These are phyloP conservation scores for Ellobius talpinus DNA, from an alignment of 2,113 vertebrate species.

Conservation along the genomic window DNA sequence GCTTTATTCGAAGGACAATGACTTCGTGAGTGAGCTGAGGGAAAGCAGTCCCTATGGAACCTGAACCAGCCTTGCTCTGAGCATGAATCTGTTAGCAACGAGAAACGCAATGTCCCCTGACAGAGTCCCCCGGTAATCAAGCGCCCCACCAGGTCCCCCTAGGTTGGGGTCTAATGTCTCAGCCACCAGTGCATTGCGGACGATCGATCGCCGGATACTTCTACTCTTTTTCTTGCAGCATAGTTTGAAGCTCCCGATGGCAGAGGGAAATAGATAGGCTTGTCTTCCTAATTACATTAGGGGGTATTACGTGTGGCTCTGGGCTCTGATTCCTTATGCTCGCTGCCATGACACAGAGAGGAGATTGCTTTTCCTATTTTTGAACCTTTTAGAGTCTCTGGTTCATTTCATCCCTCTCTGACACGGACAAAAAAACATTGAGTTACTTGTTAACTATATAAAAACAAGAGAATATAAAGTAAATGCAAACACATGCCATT, in stretches of 20 bases:
- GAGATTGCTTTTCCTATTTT: slow-evolving; percentile 69
- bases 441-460: slow-evolving; percentile 59
- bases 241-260: slow-evolving; percentile 49
- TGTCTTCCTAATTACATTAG: slow-evolving; percentile 73
- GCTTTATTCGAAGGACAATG: slow-evolving; percentile 51
- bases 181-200: not conserved
- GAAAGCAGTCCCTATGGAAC: slow-evolving; percentile 45
- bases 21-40: slow-evolving; percentile 59
- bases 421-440: slow-evolving; percentile 33
- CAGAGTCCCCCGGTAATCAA: slow-evolving; percentile 33
- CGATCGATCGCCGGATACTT: not conserved
- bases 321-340: slow-evolving; percentile 34
- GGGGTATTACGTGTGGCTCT: slow-evolving; percentile 36
- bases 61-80: not conserved
- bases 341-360: slow-evolving; percentile 53
- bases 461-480: slow-evolving; percentile 35
- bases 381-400: slow-evolving; percentile 55
- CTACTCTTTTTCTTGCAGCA: not conserved
- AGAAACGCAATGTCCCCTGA: slow-evolving; percentile 37
- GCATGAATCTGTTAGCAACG: slow-evolving; percentile 25
- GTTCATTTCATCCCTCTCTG: slow-evolving; percentile 8
- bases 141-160: not conserved
- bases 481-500: slow-evolving; percentile 31
- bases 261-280: slow-evolving; percentile 62
- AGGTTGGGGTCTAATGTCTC: slow-evolving; percentile 10